Evolutionary conservation across 1,140 invertebrate species (phyloP), one percentile per base, ranked within the genome.

Genomic region (Drosophila busckii): DNA sequence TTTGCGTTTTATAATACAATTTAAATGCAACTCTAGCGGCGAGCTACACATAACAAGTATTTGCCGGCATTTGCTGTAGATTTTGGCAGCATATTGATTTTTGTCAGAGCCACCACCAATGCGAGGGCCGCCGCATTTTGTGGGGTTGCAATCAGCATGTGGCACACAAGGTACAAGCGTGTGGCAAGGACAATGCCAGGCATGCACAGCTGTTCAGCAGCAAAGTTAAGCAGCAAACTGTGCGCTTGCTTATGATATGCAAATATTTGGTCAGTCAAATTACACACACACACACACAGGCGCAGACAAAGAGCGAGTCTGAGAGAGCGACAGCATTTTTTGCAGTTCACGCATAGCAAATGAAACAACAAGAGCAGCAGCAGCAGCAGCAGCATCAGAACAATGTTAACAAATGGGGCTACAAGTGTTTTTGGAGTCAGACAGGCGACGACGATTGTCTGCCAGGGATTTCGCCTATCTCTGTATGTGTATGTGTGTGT

Each of bases 21-120:
- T 71, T 78, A 71, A 60, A 76, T 76, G 62, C 67, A 67, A 71
- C 66, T 78, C 69, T 67, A 67, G 71, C 50, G 55, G 66, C 70
- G 52, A 52, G 38, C 64, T 59, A 69, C 61, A 50, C 70, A 55
- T 61, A 35, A 41, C 42, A 44, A 31, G 56, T 22, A 60, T 45
- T 54, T 61, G 58, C 41, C 50, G 56, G 40, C 49, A 45, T 54
- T 50, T 34, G 10, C 25, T 15, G 42, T 17, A 44, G 2, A n/a
- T 17, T 13, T n/a, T 9, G 38, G 37, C 38, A 31, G 9, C 19
- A 23, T 60, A 60, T 60, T 60, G 56, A 60, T 60, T 60, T 60
- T 60, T 60, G 56, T 45, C 56, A 60, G 31, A 26, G 49, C 58
- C 32, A 62, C 53, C 52, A 62, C 59, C 58, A 29, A n/a, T 22